These are phyloP conservation scores for Dascyllus trimaculatus DNA, from an alignment of 2,113 vertebrate genomes.

Conservation along the genomic window DNA sequence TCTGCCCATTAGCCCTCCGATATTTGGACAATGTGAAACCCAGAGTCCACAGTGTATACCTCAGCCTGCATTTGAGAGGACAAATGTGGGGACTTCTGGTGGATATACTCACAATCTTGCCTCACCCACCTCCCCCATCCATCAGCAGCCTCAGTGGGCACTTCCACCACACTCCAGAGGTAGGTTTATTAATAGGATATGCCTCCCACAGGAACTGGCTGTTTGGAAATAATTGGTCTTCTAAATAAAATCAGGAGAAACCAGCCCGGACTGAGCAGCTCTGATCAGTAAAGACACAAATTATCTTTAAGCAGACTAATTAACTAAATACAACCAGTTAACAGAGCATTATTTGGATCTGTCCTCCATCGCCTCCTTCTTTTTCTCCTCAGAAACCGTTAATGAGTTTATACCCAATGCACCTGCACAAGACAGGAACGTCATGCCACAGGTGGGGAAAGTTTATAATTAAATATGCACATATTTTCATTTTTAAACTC, in stretches of 20 bases:
- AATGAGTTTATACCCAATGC: slow-evolving; percentile 49
- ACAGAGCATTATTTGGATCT: background rate
- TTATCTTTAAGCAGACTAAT: too few species aligned
- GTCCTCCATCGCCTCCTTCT: background rate
- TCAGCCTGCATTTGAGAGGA: slow-evolving; percentile 13
- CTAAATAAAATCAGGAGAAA: too few species aligned
- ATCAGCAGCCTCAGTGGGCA: slow-evolving; percentile 62
- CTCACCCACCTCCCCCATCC: slow-evolving; percentile 13
- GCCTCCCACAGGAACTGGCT: too few species aligned
- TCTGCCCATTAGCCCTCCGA: slow-evolving; percentile 1
- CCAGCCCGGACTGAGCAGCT: too few species aligned
- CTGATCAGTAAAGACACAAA: too few species aligned
- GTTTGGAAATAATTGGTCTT: too few species aligned
- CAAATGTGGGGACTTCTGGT: background rate
- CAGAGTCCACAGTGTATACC: slow-evolving; percentile 27
- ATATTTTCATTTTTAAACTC: rapidly evolving
- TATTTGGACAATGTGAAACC: slow-evolving; percentile 15
- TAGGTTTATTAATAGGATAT: background rate
- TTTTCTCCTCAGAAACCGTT: slow-evolving; percentile 51
- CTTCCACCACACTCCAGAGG: slow-evolving; percentile 46
- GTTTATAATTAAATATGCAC: background rate
- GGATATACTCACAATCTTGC: background rate
- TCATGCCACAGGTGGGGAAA: slow-evolving; percentile 56
- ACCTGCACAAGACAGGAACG: slow-evolving; percentile 28
- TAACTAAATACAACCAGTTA: too few species aligned